Percentiles rank a stretch among this genome's conserved stretches.
Conservation (phyloP, 1,140 invertebrate genomes). For the Alviniconcha marisindica region DNA sequence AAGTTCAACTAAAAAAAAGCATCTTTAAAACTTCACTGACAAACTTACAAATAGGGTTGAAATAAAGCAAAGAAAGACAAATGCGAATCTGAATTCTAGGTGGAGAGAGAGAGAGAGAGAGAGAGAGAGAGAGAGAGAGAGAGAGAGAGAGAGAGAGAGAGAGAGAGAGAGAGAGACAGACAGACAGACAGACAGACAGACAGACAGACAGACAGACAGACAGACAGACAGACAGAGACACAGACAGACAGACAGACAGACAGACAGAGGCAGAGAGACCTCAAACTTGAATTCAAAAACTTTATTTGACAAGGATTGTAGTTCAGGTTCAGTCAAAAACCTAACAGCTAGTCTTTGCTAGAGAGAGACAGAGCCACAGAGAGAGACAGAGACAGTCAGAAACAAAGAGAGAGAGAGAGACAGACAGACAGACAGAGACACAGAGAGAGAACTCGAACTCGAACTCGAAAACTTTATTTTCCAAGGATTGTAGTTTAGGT, state of each 20-base stretch:
- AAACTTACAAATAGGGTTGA: no score
- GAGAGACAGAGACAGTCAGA: background rate
- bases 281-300: no score
- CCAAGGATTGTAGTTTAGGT: no score
- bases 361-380: no score
- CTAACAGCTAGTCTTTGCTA: no score
- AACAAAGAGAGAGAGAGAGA: background rate
- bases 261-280: background rate
- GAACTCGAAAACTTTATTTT: no score
- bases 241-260: background rate
- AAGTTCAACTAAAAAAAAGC: no score
- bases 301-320: background rate
- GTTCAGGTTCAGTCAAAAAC: background rate
- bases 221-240: background rate
- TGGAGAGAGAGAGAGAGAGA: constrained; percentile 5
- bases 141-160: background rate
- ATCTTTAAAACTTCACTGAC: no score
- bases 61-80: no score
- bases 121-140: constrained; percentile 22
- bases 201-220: background rate
- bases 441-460: no score
- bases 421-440: background rate
- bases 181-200: background rate
- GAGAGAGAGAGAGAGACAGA: background rate
- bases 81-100: no score